Base-by-base conservation (phyloP, 2,888 invertebrate species). In the Endotricha flammealis region DNA sequence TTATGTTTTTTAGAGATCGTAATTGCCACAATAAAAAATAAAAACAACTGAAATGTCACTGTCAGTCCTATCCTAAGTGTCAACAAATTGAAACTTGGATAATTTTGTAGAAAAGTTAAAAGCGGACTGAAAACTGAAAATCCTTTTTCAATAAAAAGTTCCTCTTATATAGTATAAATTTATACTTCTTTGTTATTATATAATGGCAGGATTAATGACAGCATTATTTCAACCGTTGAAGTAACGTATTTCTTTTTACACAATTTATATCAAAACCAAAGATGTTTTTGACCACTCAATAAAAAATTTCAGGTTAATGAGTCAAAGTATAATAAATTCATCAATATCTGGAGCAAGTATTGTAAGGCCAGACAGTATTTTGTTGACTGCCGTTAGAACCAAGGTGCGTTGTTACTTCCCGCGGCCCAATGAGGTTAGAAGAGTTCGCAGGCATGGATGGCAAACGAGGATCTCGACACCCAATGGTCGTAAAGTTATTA, bases 401-500 rank as follows among this genome's bases (percentile, higher is more conserved):
- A 86, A 88, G 51, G 87, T 93, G 0, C 87, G 93, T 29, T 88
- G 89, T 54, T 89, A 93, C 56, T 95, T 95, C 55, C 93, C 94
- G 0, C 87, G 92, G 28, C 92, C 95, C 0, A 91, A 88, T 33
- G 95, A 95, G 80, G 88, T 89, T 0, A 90, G 88, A 55, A 88
- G 95, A 52, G 88, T 94, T 1, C 90, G 90, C 24, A 87, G 88
- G 5, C 92, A 93, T 47, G 94, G 95, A 1, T 95, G 90, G 90
- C 73, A 87, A 4, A 71, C 87, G 0, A 88, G 93, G 41, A 91
- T 95, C 86, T 88, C 91, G 0, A 93, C 94, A 1, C 81, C 83
- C 0, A 81, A 63, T 28, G 95, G 95, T 2, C 88, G 93, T n/a
- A 88, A 83, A 60, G 71, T 92, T 13, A 72, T 95, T 8, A 94